Percentiles rank a stretch among this genome's conserved stretches.
Evolutionary conservation across 2,888 invertebrate species (phyloP).

Genomic region (Pammene fasciana): DNA sequence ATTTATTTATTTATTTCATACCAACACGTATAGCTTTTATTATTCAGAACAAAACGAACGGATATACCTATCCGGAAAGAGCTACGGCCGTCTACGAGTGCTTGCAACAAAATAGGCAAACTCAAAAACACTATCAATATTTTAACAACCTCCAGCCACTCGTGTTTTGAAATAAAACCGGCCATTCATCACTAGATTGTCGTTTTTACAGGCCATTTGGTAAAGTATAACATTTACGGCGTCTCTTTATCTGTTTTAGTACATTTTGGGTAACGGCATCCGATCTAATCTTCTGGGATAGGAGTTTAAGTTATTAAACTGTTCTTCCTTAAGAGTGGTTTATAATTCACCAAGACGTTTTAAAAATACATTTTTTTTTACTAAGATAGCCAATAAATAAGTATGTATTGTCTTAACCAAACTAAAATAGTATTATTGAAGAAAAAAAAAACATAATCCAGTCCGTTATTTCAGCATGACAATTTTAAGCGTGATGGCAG

Average conservation of each 20-base stretch:
- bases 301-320: slow-evolving; percentile 12
- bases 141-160: slow-evolving; percentile 19
- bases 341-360: too few species aligned
- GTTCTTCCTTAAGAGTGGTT: too few species aligned
- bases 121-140: slow-evolving; percentile 21
- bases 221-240: slow-evolving; percentile 56
- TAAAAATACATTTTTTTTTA: too few species aligned
- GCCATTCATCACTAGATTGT: slow-evolving; percentile 50
- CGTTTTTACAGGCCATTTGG: slow-evolving; percentile 58
- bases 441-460: neutral
- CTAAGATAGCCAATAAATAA: too few species aligned
- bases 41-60: too few species aligned
- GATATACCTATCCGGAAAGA: too few species aligned
- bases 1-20: too few species aligned
- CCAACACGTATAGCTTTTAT: too few species aligned
- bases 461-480: neutral
- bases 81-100: neutral
- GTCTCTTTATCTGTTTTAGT: slow-evolving; percentile 54
- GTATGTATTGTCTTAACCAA: too few species aligned
- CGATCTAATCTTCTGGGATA: slow-evolving; percentile 59
- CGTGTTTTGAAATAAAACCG: slow-evolving; percentile 44
- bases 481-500: neutral
- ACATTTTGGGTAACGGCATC: slow-evolving; percentile 59
- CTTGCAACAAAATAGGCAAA: slow-evolving; percentile 18
- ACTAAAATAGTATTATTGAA: too few species aligned